These are phyloP conservation scores for Polyploca ridens DNA, from an alignment of 2,888 invertebrate genomes.

Conservation along the genomic window DNA sequence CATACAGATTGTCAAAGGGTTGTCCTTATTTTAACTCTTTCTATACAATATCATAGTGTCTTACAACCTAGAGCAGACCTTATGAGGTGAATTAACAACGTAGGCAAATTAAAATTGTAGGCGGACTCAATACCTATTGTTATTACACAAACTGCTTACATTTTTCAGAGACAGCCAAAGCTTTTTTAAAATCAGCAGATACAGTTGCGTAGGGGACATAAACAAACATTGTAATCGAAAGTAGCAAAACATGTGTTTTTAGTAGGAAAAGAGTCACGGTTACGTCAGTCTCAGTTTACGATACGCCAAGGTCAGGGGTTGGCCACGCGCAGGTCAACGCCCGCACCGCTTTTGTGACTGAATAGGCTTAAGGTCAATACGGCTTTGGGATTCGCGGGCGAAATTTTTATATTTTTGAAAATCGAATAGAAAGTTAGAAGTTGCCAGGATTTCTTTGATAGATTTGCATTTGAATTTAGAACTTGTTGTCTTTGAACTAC, in stretches of 20 bases:
- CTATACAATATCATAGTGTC: too few species aligned
- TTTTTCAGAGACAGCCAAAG: neutral
- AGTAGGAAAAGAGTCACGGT: constrained; percentile 69
- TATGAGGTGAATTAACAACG: too few species aligned
- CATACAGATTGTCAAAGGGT: too few species aligned
- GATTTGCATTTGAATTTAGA: neutral
- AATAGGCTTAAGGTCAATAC: constrained; percentile 72
- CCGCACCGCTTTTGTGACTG: constrained; percentile 75
- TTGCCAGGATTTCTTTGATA: neutral
- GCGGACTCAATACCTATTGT: too few species aligned
- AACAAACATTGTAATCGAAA: constrained; percentile 20
- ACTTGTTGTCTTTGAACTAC: neutral
- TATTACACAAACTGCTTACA: neutral
- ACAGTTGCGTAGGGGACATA: constrained; percentile 16
- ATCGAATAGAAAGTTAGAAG: constrained; percentile 4
- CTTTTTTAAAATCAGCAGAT: neutral
- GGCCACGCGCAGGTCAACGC: constrained; percentile 77
- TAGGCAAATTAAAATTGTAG: too few species aligned
- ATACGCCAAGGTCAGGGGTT: constrained; percentile 83
- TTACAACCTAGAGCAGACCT: too few species aligned
- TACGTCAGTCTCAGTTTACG: constrained; percentile 77
- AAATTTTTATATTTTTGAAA: constrained; percentile 29
- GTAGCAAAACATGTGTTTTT: constrained; percentile 56
- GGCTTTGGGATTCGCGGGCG: constrained; percentile 40
- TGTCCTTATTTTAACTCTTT: too few species aligned